A percentile compares a stretch with the other conserved stretches of the same genome.
Evolutionary conservation across 2,797 vertebrate genomes (phyloP).

Genomic region (Sebastes taczanowskii): DNA sequence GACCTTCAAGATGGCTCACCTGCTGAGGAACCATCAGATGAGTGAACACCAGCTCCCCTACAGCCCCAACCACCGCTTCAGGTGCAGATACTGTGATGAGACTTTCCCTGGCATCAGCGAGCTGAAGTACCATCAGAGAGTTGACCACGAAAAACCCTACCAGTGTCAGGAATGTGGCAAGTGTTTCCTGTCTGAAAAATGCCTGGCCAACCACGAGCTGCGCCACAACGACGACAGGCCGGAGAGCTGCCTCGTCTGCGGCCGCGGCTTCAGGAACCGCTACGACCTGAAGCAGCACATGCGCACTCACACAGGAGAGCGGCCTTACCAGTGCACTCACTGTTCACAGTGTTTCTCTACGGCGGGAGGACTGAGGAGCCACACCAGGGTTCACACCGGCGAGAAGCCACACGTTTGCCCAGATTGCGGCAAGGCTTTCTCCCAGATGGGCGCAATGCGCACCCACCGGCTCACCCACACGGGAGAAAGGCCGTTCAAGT

Average conservation of each 20-base stretch:
- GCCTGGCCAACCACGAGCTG: constrained; percentile 77
- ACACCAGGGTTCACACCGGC: constrained; percentile 79
- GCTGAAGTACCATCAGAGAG: constrained; percentile 79
- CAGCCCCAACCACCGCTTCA: constrained; percentile 79
- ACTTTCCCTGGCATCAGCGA: constrained; percentile 81
- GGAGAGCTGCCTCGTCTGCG: constrained; percentile 75
- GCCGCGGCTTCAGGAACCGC: constrained; percentile 77
- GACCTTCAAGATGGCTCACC: constrained; percentile 80
- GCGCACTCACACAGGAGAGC: constrained; percentile 81
- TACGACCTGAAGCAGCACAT: constrained; percentile 82
- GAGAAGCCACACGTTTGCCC: constrained; percentile 79
- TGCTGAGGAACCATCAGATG: constrained; percentile 80
- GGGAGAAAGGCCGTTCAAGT: constrained; percentile 78
- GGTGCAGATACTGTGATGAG: constrained; percentile 79
- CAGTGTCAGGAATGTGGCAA: constrained; percentile 81
- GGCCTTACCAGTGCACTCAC: constrained; percentile 80
- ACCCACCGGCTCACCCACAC: constrained; percentile 82
- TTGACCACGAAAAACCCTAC: constrained; percentile 79
- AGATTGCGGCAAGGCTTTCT: constrained; percentile 80
- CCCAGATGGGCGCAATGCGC: constrained; percentile 80
- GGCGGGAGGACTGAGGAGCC: constrained; percentile 76
- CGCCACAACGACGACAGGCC: constrained; percentile 78
- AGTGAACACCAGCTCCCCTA: constrained; percentile 81
- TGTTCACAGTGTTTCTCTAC: constrained; percentile 81
- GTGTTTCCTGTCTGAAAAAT: constrained; percentile 80